Conservation (phyloP, 35 echinoderm and acorn worm species). For the Chiridota heheva region DNA sequence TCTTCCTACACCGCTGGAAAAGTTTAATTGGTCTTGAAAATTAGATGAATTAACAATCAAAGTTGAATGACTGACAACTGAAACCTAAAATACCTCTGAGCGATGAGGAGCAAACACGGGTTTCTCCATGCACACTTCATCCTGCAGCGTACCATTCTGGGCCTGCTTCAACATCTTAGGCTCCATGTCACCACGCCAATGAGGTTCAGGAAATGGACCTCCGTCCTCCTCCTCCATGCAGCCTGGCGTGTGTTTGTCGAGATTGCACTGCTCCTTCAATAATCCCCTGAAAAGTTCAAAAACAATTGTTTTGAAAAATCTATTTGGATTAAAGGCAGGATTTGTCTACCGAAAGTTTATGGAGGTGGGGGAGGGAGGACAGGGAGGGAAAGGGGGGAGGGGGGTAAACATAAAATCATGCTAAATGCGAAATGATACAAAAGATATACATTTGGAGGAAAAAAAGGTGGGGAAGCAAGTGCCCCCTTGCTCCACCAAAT, state of each 20-base stretch:
- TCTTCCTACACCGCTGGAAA: too few relatives aligned
- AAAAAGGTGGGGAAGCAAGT: too few relatives aligned
- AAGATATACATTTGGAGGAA: too few relatives aligned
- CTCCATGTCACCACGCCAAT: neutral
- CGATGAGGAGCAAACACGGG: slow-evolving; percentile 71
- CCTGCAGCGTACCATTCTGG: slow-evolving; percentile 51
- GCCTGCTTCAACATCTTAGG: slow-evolving; percentile 19
- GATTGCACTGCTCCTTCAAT: slow-evolving; percentile 86
- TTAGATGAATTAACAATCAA: neutral
- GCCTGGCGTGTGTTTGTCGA: slow-evolving; percentile 67
- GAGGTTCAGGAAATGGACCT: slow-evolving; percentile 56
- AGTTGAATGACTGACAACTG: neutral
- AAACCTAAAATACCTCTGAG: slow-evolving; percentile 63
- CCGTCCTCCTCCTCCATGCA: slow-evolving; percentile 46
- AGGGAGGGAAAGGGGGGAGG: neutral
- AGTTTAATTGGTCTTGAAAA: too few relatives aligned
- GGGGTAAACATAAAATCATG: neutral
- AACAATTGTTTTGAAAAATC: neutral
- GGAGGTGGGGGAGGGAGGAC: neutral
- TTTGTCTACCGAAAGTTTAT: neutral
- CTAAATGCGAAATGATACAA: too few relatives aligned
- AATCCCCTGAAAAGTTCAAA: slow-evolving; percentile 58
- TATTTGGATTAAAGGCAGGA: neutral
- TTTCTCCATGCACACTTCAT: slow-evolving; percentile 48
- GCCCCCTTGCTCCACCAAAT: too few relatives aligned